Evolutionary conservation across 2,113 vertebrate species (phyloP).

Genomic region (Lutjanus erythropterus): DNA sequence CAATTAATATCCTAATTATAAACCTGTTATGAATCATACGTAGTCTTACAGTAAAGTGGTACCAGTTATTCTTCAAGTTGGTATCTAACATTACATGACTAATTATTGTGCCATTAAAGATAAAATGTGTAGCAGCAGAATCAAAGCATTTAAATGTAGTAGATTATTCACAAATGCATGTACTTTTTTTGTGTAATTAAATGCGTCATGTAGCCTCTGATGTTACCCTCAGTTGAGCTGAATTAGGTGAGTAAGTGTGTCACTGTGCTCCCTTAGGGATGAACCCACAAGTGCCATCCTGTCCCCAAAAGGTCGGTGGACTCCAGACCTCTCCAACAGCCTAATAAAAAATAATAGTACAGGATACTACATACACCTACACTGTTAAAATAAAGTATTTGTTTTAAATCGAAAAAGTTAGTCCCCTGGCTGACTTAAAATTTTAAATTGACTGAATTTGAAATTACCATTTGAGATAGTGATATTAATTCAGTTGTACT

Average conservation of each 20-base stretch:
- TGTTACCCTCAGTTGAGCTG: neutral
- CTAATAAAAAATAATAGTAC: neutral
- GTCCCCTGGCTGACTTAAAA: too few species aligned
- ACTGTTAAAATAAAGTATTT: too few species aligned
- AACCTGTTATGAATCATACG: too few species aligned
- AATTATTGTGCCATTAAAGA: neutral
- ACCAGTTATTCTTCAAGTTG: neutral
- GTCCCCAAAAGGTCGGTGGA: neutral
- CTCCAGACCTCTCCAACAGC: neutral
- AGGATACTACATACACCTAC: neutral
- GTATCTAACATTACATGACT: neutral
- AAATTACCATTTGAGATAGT: too few species aligned
- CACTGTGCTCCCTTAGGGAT: neutral
- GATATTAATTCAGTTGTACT: too few species aligned
- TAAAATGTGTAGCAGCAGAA: neutral
- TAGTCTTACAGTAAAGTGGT: too few species aligned
- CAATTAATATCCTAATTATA: too few species aligned
- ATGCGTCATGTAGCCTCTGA: neutral
- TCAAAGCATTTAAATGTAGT: neutral
- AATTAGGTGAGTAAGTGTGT: constrained; percentile 3
- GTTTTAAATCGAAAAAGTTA: too few species aligned
- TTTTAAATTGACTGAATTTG: too few species aligned
- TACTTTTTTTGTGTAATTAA: neutral
- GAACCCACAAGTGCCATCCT: neutral
- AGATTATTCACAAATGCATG: neutral